Evolutionary conservation across 2,888 invertebrate genomes (phyloP), one percentile per base, ranked within the genome.

Genomic region (Amphimallon solstitiale): DNA sequence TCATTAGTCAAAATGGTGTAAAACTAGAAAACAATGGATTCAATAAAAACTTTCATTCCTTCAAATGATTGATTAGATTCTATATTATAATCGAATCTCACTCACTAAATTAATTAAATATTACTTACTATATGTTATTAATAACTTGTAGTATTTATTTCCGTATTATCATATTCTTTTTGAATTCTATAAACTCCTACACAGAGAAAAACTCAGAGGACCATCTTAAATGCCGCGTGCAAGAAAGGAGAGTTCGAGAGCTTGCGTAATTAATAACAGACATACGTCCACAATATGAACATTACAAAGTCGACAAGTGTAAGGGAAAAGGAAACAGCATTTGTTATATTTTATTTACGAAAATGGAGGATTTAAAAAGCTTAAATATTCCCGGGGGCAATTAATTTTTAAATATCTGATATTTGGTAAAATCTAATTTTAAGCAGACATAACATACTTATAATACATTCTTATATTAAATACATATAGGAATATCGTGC

Each of bases 1-100:
- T 59, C 19, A 34, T 43, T 17, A 21, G 66, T 43, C 70, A 72
- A 72, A 72, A 72, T 72, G 72, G 72, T 72, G 70, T 69, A 66
- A 68, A 70, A 52, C 63, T 17, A 63, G 37, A 65, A 68, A 68
- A 71, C 68, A 69, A 70, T 66, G 51, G 49, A 54, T 38, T n/a
- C 60, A 65, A 46, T 60, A 38, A 60, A 65, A 66, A 54, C 21
- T 23, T 49, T 46, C 40, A 52, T 54, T 60, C 23, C 34, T 12
- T 17, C n/a, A 17, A 52, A 52, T 37, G 29, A 62, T 37, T 37
- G 37, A 21, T 35, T 56, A 23, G 40, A 15, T 3, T n/a, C 2
- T 54, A 61, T 35, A 43, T 46, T 17, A 38, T 35, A 38, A 17
- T 40, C 17, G 59, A 67, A 65, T 62, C 49, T 40, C 21, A n/a